Base-by-base conservation (phyloP, 2,888 invertebrate species). In the Ormyrus pomaceus region DNA sequence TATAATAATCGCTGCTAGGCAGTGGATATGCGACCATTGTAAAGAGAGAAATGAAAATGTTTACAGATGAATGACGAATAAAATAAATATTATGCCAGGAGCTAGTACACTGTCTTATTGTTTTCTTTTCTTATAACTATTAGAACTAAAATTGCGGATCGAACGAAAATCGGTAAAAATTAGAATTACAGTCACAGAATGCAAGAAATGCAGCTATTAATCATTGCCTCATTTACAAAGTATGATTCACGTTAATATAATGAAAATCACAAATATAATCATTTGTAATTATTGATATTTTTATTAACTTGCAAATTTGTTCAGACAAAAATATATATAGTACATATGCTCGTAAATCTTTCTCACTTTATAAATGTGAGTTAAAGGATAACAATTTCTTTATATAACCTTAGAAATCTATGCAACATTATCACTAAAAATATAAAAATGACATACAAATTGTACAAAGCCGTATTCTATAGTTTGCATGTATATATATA, bases 21-120 rank as follows among this genome's bases (percentile, higher is more conserved):
- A 81, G 82, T 83, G 81, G 82, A 83, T 83, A 79, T 83, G 83
- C 82, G 84, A 85, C 83, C 82, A 86, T 64, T 87, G 86, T 87
- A 86, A 84, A 86, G 84, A 71, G 10, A 82, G 13, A 53, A 62
- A 70, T 64, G 70, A 69, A 85, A 85, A 85, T 88, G 86, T 87
- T 88, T 87, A 86, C 80, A 85, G 86, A 74, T 70, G 72, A 70
- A 70, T 70, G 59, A 74, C 6, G 13, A 70, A 74, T 75, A 48
- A 59, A 79, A 65, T 75, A 62, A 58, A 58, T 77, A 77, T 64
- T 69, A 69, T 74, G 11, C 13, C 4, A 61, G 10, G 0, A 64
- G 10, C 9, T 6, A 13, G 11, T 34, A 34, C 34, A 34, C 34
- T 61, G 13, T 19, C 0, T 66, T n/a, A 7, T 71, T 66, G 10